Conservation (phyloP, 2,888 invertebrate species). For the Papilio demoleus region DNA sequence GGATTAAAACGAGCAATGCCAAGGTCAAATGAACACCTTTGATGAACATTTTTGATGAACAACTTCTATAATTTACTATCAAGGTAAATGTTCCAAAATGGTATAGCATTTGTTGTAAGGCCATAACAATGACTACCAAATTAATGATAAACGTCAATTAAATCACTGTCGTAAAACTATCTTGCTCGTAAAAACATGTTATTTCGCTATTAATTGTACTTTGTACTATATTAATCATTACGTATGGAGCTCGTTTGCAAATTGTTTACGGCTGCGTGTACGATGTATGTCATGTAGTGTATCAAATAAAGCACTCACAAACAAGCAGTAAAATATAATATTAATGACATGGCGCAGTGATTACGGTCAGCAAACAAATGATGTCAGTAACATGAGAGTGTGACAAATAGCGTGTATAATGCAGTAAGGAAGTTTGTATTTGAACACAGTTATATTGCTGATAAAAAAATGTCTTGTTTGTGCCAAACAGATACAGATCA, state of each 20-base stretch:
- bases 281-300: slow-evolving; percentile 14
- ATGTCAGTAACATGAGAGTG: slow-evolving; percentile 38
- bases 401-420: slow-evolving; percentile 39
- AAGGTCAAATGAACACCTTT: background rate
- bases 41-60: background rate
- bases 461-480: too few relatives aligned
- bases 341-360: slow-evolving; percentile 18
- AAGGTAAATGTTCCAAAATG: background rate
- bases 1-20: background rate
- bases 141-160: background rate
- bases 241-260: background rate
- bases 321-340: slow-evolving; percentile 17
- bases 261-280: background rate
- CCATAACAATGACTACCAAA: background rate
- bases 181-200: background rate
- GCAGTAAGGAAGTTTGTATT: slow-evolving; percentile 1
- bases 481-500: too few relatives aligned
- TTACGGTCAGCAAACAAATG: slow-evolving; percentile 37
- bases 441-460: background rate
- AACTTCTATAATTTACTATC: background rate
- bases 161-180: background rate
- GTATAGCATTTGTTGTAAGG: background rate
- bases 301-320: slow-evolving; percentile 4
- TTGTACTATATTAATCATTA: background rate
- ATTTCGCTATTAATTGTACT: background rate